A percentile compares a stretch with the other conserved stretches of the same genome.
Conservation (phyloP, 1,140 invertebrate species). For the Meteorus sp. region DNA sequence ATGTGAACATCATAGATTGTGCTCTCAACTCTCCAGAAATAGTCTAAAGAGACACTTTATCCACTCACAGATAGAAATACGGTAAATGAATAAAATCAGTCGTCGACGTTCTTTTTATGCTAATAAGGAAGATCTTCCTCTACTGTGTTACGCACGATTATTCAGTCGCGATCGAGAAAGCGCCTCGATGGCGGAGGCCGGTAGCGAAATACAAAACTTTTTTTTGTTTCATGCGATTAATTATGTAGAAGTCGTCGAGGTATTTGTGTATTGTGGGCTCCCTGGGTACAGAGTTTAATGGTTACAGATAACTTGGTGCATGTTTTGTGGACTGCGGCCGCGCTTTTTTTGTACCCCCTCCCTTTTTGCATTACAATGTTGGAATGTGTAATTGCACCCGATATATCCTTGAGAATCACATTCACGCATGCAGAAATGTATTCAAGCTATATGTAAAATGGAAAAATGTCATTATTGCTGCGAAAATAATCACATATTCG, state of each 20-base stretch:
- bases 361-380: background rate
- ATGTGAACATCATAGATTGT: too few species aligned
- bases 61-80: too few species aligned
- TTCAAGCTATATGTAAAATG: conserved; percentile 4
- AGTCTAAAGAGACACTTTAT: too few species aligned
- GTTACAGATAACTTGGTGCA: conserved; percentile 11
- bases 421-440: too few species aligned
- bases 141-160: conserved; percentile 16
- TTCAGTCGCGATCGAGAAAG: background rate
- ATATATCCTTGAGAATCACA: too few species aligned
- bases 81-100: background rate
- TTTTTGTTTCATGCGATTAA: conserved; percentile 19
- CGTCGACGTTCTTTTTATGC: background rate
- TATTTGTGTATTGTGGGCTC: conserved; percentile 3
- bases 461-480: background rate
- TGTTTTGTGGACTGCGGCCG: too few species aligned
- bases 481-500: background rate
- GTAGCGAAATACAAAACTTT: background rate
- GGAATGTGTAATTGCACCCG: conserved; percentile 7
- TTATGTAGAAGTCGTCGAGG: conserved; percentile 8
- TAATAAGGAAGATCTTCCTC: background rate
- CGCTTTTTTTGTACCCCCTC: too few species aligned
- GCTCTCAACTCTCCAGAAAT: too few species aligned
- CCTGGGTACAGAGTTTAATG: conserved; percentile 11
- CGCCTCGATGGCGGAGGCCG: background rate